Evolutionary conservation across 2,113 vertebrate species (phyloP).

Genomic region (Microtus pennsylvanicus): DNA sequence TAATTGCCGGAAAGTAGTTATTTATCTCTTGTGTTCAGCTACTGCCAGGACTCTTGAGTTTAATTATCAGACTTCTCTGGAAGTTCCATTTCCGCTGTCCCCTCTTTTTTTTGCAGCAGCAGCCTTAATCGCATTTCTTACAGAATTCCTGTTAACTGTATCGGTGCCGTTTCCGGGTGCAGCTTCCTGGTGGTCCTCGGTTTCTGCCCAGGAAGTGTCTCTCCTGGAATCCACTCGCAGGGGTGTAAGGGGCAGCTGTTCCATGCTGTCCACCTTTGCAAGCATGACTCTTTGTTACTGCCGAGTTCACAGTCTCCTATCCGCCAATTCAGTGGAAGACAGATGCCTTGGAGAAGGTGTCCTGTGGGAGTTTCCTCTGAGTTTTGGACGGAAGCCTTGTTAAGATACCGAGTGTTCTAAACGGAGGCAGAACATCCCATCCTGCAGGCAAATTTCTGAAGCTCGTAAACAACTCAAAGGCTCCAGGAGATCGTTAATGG

Average conservation of each 20-base stretch:
- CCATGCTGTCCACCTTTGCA: background rate
- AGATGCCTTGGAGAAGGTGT: background rate
- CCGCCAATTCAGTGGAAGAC: background rate
- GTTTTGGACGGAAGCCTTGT: background rate
- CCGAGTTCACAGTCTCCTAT: background rate
- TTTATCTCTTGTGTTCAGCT: conserved; percentile 81
- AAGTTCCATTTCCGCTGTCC: conserved; percentile 78
- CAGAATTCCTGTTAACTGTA: conserved; percentile 68
- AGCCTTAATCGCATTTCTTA: conserved; percentile 75
- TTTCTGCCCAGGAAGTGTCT: background rate
- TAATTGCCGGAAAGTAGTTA: conserved; percentile 79
- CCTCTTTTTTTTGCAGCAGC: conserved; percentile 63
- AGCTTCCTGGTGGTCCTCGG: background rate
- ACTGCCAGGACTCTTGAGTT: conserved; percentile 75
- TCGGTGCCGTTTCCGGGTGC: background rate
- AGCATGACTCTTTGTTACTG: background rate
- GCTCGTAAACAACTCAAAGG: background rate
- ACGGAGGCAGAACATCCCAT: background rate
- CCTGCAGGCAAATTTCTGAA: background rate
- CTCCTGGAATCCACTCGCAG: background rate
- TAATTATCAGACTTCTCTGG: conserved; percentile 80
- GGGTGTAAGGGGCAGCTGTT: background rate
- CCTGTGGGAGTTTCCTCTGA: background rate
- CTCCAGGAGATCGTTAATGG: background rate
- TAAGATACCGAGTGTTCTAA: background rate